Evolutionary conservation across 2,888 invertebrate species (phyloP).

Genomic region (Nomada ruficornis): DNA sequence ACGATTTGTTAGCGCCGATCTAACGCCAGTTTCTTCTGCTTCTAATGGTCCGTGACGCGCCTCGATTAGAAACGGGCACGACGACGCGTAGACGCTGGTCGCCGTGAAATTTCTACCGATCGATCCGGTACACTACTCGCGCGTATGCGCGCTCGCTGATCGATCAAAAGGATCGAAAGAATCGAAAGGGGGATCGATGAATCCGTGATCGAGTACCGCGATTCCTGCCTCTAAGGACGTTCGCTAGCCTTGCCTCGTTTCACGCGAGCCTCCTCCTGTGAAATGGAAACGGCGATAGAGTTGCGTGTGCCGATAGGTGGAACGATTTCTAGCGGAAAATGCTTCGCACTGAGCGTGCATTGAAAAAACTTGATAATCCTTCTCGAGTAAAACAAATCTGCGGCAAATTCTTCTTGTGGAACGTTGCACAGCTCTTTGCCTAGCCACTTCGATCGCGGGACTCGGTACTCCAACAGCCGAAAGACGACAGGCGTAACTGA

Average conservation of each 20-base stretch:
- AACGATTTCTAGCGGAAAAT: not conserved
- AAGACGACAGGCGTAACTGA: too few relatives aligned
- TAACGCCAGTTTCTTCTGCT: conserved; percentile 53
- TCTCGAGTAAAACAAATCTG: too few relatives aligned
- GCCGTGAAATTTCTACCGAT: conserved; percentile 46
- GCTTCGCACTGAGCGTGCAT: too few relatives aligned
- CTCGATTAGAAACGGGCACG: conserved; percentile 48
- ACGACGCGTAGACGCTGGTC: conserved; percentile 35
- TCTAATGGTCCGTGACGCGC: conserved; percentile 66
- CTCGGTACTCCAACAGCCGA: too few relatives aligned
- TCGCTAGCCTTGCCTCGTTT: conserved; percentile 39
- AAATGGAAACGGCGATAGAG: conserved; percentile 9
- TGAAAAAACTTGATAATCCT: too few relatives aligned
- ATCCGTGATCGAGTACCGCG: conserved; percentile 29
- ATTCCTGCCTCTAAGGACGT: conserved; percentile 40
- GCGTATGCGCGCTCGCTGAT: not conserved
- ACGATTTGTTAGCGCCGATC: conserved; percentile 63
- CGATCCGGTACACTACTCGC: not conserved
- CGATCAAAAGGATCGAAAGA: conserved; percentile 5
- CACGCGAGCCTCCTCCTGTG: not conserved
- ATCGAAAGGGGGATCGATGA: conserved; percentile 16
- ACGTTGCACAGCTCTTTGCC: too few relatives aligned
- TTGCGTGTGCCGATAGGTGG: conserved; percentile 10
- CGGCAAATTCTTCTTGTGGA: too few relatives aligned
- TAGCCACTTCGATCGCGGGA: too few relatives aligned